Evolutionary conservation across 2,797 vertebrate species (phyloP).

Genomic region (Sebastes itinus): DNA sequence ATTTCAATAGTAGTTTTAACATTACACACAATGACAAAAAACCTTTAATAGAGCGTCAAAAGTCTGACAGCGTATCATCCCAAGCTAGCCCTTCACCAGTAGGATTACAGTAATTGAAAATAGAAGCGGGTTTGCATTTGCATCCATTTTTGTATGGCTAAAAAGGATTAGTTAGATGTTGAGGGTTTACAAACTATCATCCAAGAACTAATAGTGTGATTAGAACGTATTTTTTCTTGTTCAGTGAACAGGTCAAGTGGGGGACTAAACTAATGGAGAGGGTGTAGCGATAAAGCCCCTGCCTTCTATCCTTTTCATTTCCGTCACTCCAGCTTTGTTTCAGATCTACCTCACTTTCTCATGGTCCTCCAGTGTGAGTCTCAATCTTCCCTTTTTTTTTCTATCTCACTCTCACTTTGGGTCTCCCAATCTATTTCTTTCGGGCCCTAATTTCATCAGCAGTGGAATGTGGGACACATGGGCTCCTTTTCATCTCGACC

Average conservation of each 20-base stretch:
- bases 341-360: slow-evolving; percentile 18
- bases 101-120: slow-evolving; percentile 66
- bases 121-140: slow-evolving; percentile 29
- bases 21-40: slow-evolving; percentile 36
- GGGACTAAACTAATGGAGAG: slow-evolving; percentile 26
- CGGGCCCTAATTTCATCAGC: slow-evolving; percentile 60
- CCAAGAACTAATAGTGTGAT: slow-evolving; percentile 39
- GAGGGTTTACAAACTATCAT: slow-evolving; percentile 40
- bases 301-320: slow-evolving; percentile 48
- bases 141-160: slow-evolving; percentile 10
- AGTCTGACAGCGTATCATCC: slow-evolving; percentile 33
- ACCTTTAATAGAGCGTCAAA: slow-evolving; percentile 25
- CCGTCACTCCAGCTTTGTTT: slow-evolving; percentile 33
- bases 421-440: slow-evolving; percentile 13
- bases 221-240: slow-evolving; percentile 27
- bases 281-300: slow-evolving; percentile 16
- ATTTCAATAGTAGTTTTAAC: slow-evolving; percentile 19
- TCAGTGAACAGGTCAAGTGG: slow-evolving; percentile 52
- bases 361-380: neutral
- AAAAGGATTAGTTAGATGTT: slow-evolving; percentile 49
- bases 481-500: slow-evolving; percentile 63
- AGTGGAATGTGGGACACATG: slow-evolving; percentile 47
- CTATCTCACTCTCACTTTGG: slow-evolving; percentile 2
- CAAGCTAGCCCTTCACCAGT: slow-evolving; percentile 28
- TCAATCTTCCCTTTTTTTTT: neutral